Evolutionary conservation across 2,888 invertebrate genomes (phyloP).

Genomic region (Orthosia incerta): DNA sequence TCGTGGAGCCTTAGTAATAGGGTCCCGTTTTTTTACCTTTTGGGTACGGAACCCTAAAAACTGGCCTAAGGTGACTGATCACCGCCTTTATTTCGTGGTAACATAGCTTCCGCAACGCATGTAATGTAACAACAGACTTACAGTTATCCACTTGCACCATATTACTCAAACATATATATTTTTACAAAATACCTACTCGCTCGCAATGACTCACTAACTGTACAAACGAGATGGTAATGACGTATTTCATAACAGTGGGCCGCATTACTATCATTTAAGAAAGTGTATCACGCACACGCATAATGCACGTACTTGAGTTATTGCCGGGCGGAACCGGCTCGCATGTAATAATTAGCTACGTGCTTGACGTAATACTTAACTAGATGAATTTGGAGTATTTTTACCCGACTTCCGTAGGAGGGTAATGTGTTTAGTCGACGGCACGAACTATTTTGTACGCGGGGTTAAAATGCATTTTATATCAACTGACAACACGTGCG

Average conservation of each 20-base stretch:
- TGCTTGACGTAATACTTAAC: not conserved
- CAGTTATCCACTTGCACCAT: not conserved
- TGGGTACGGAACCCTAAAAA: no score
- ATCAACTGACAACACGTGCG: no score
- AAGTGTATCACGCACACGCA: conserved; percentile 12
- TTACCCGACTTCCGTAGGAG: no score
- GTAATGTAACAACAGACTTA: not conserved
- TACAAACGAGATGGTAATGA: not conserved
- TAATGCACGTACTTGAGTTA: not conserved
- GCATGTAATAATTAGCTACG: not conserved
- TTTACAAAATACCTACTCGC: not conserved
- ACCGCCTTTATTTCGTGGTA: not conserved
- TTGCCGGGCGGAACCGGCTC: not conserved
- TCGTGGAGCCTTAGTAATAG: no score
- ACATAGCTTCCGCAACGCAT: not conserved
- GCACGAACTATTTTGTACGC: no score
- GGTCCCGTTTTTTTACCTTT: no score
- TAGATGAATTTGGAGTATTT: no score
- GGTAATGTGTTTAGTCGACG: no score
- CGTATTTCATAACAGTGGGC: not conserved
- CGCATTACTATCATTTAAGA: not conserved
- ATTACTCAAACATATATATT: conserved; percentile 16
- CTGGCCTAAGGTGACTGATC: no score
- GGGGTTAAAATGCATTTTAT: no score
- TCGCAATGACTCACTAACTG: conserved; percentile 16